A percentile compares a stretch with the other conserved stretches of the same genome.
Evolutionary conservation across 1,140 invertebrate species (phyloP).

Genomic region (Cecropterus lyciades): DNA sequence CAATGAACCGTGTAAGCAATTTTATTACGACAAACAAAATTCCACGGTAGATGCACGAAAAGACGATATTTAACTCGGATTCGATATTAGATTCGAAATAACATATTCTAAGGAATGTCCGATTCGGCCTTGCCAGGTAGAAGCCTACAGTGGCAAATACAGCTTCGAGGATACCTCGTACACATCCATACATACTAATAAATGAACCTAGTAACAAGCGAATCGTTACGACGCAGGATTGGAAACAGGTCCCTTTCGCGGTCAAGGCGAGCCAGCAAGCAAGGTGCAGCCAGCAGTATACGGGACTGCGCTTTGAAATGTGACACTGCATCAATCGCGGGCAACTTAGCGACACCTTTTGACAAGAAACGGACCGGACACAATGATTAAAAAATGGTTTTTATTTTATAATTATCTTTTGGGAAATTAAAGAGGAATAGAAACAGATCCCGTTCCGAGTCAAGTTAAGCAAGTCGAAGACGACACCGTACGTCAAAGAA

Average conservation of each 20-base stretch:
- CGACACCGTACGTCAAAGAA: too few species aligned
- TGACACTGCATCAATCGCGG: slow-evolving; percentile 6
- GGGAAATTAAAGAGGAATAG: too few species aligned
- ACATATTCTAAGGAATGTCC: not conserved
- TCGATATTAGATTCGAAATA: too few species aligned
- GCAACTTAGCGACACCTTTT: not conserved
- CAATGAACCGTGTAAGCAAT: too few species aligned
- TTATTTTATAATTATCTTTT: too few species aligned
- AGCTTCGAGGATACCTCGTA: slow-evolving; percentile 20
- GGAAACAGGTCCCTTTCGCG: slow-evolving; percentile 48
- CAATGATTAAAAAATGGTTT: too few species aligned
- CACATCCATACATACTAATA: slow-evolving; percentile 9
- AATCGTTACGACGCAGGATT: slow-evolving; percentile 27
- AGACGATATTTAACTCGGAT: too few species aligned
- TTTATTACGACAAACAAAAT: too few species aligned
- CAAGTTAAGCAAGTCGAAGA: too few species aligned
- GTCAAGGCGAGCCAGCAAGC: slow-evolving; percentile 52
- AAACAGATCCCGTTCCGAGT: too few species aligned
- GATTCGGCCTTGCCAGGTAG: not conserved
- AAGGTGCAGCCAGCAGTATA: slow-evolving; percentile 26
- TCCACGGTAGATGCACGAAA: too few species aligned
- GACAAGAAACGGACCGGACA: not conserved
- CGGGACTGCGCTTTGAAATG: slow-evolving; percentile 6
- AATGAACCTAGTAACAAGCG: slow-evolving; percentile 34
- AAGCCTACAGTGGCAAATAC: not conserved